These are phyloP conservation scores for Lasioglossum morio DNA, from an alignment of 2,888 invertebrate genomes.

Conservation along the genomic window DNA sequence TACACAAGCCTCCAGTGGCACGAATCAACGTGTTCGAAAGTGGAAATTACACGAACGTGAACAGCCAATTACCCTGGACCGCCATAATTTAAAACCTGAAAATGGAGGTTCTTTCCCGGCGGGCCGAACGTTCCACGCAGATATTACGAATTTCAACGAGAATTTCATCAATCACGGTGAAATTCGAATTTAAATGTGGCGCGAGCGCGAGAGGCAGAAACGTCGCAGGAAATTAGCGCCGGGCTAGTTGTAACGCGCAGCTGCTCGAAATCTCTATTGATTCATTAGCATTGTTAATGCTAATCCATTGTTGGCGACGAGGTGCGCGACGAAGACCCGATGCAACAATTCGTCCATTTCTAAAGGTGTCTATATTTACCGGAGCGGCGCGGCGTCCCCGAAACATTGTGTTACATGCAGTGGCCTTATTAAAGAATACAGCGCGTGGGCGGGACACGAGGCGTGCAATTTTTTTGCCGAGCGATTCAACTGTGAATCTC, in stretches of 20 bases:
- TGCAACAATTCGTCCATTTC: not conserved
- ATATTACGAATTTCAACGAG: not conserved
- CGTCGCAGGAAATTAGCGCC: not conserved
- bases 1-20: not conserved
- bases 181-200: not conserved
- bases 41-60: not conserved
- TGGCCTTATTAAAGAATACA: constrained; percentile 24
- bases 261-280: not conserved
- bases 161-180: not conserved
- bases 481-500: constrained; percentile 62
- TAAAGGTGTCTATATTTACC: not conserved
- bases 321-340: not conserved
- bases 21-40: not conserved
- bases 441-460: constrained; percentile 22
- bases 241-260: not conserved
- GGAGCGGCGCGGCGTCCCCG: not conserved
- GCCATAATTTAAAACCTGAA: not conserved
- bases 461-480: constrained; percentile 6
- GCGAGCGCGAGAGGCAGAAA: not conserved
- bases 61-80: not conserved
- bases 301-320: not conserved
- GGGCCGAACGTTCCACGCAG: not conserved
- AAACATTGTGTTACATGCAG: constrained; percentile 8
- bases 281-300: not conserved
- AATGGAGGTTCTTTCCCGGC: not conserved